phyloP scores from a whole-genome alignment of 2,113 vertebrate genomes.

The Indicator maculatus region DNA sequence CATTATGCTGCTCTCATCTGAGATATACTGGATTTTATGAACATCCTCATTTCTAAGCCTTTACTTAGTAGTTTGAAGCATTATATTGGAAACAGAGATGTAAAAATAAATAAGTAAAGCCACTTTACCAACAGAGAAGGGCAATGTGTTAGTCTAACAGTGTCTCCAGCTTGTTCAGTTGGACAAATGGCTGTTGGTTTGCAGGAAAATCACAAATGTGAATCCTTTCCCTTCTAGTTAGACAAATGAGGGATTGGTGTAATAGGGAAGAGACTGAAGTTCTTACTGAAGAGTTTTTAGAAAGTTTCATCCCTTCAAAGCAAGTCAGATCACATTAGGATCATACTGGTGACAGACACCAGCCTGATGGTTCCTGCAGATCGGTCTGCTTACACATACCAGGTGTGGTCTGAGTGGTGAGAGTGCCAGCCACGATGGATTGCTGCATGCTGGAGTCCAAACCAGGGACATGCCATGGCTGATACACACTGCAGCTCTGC shows the following conservation, averaged over 20 bases:
- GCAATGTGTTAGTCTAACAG: not conserved
- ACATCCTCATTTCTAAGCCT: not conserved
- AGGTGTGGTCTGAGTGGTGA: not conserved
- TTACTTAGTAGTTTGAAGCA: not conserved
- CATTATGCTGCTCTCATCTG: not conserved
- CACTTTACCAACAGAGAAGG: not conserved
- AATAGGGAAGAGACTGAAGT: not conserved
- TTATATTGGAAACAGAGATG: not conserved
- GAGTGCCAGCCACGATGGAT: fast-evolving
- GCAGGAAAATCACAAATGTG: not conserved
- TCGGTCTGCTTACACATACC: fast-evolving
- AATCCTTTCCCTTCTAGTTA: not conserved
- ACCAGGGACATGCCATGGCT: fast-evolving
- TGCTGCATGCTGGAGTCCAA: not conserved
- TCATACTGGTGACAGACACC: not conserved
- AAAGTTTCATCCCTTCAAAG: not conserved
- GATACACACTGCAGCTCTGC: not conserved
- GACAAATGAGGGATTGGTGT: not conserved
- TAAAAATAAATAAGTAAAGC: not conserved
- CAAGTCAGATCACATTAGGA: not conserved
- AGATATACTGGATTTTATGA: not conserved
- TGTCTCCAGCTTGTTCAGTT: not conserved
- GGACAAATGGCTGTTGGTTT: not conserved
- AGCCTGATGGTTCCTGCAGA: not conserved
- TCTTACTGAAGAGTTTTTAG: not conserved